Conservation (phyloP, 1,140 invertebrate species). For the Drosophila rhopaloa region DNA sequence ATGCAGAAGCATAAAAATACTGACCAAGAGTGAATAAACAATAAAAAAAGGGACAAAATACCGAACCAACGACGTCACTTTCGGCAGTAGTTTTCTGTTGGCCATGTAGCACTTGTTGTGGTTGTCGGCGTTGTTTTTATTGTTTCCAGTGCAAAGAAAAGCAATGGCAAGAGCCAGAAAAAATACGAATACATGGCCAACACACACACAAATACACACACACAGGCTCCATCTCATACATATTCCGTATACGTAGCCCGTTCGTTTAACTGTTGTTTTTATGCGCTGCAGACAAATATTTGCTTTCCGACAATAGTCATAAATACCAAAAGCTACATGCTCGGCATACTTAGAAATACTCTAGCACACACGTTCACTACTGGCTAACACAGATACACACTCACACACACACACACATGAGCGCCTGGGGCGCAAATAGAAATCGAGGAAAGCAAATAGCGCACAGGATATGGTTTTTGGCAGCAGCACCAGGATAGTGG, state of each 20-base stretch:
- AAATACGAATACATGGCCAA: conserved; percentile 45
- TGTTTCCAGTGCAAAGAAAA: conserved; percentile 59
- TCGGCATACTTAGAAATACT: conserved; percentile 83
- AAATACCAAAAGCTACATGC: conserved; percentile 85
- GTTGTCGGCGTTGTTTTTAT: conserved; percentile 72
- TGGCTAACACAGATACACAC: conserved; percentile 25
- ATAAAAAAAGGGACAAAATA: conserved; percentile 44
- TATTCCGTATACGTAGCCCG: conserved; percentile 83
- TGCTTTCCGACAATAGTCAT: conserved; percentile 85
- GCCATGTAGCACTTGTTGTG: conserved; percentile 54
- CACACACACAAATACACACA: conserved; percentile 41
- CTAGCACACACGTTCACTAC: conserved; percentile 52
- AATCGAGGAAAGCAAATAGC: conserved; percentile 82
- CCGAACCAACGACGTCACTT: conserved; percentile 50
- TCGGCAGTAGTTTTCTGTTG: conserved; percentile 71
- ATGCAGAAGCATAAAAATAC: conserved; percentile 64
- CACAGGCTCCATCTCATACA: conserved; percentile 69
- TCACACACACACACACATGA: conserved; percentile 18
- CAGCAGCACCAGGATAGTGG: conserved; percentile 66
- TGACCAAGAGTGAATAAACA: conserved; percentile 62
- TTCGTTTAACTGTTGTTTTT: conserved; percentile 85
- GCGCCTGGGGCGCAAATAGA: conserved; percentile 71
- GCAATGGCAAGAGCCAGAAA: conserved; percentile 32
- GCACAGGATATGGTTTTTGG: conserved; percentile 80
- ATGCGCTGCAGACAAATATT: conserved; percentile 85